A percentile compares a stretch with the other conserved stretches of the same genome.
These are phyloP conservation scores for Rhyacichthys aspro DNA, from an alignment of 2,797 vertebrate genomes.

Conservation along the genomic window DNA sequence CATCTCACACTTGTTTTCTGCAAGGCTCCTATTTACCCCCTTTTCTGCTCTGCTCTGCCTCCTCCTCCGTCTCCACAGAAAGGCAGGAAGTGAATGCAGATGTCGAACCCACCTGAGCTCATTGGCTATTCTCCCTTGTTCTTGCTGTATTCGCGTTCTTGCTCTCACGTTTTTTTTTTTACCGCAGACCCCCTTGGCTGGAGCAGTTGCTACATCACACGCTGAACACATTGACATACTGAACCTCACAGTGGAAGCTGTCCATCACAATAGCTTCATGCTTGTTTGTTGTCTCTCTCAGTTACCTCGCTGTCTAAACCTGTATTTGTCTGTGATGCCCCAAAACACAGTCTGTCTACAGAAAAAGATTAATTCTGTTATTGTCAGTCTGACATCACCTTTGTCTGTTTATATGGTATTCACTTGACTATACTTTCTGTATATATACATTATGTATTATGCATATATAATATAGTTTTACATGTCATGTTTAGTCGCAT, in stretches of 20 bases:
- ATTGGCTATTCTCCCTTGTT: conserved; percentile 64
- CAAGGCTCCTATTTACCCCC: conserved; percentile 24
- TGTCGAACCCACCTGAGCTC: conserved; percentile 75
- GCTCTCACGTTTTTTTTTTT: conserved; percentile 35
- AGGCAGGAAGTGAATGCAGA: conserved; percentile 77
- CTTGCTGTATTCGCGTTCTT: conserved; percentile 50
- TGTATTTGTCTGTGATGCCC: conserved; percentile 51
- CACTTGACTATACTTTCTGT: not conserved
- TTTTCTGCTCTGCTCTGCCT: conserved; percentile 24
- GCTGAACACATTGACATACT: conserved; percentile 68
- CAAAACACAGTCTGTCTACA: conserved; percentile 38
- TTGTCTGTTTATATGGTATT: not conserved
- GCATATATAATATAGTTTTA: not conserved
- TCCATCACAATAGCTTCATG: conserved; percentile 72
- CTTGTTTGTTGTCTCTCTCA: conserved; percentile 73
- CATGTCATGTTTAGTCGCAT: no score
- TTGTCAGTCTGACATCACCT: not conserved
- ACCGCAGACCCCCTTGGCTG: conserved; percentile 58
- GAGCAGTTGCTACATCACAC: conserved; percentile 74
- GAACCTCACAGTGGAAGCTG: conserved; percentile 72
- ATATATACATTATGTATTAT: not conserved
- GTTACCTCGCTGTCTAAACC: conserved; percentile 62
- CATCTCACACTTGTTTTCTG: conserved; percentile 70
- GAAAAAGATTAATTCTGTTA: conserved; percentile 31
- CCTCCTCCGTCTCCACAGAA: conserved; percentile 45